Percentiles rank a stretch among this genome's conserved stretches.
Evolutionary conservation across 2,888 invertebrate genomes (phyloP).

Genomic region (Mythimna ferrago): DNA sequence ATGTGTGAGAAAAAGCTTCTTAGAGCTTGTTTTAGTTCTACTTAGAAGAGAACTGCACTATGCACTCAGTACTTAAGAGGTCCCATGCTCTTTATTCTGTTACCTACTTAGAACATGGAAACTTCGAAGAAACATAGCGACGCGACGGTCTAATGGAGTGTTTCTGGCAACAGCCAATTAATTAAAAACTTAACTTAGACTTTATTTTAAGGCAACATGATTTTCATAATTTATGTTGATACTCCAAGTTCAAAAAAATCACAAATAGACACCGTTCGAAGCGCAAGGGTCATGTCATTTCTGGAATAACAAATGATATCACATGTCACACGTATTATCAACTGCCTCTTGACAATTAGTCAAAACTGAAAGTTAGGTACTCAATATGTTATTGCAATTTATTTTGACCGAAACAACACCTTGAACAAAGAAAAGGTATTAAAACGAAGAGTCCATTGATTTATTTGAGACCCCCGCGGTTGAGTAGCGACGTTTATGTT

Average conservation of each 20-base stretch:
- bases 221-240: not conserved
- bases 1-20: constrained; percentile 7
- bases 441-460: constrained; percentile 42
- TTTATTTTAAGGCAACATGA: too few relatives aligned
- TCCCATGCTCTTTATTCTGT: constrained; percentile 4
- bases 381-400: not conserved
- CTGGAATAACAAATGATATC: not conserved
- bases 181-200: not conserved
- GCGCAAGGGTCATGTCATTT: not conserved
- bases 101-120: not conserved
- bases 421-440: constrained; percentile 24
- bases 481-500: constrained; percentile 61
- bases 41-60: constrained; percentile 1
- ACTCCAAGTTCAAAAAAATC: too few relatives aligned
- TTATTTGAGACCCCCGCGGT: constrained; percentile 46
- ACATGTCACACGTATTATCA: too few relatives aligned
- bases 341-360: too few relatives aligned
- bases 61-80: not conserved
- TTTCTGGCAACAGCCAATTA: not conserved
- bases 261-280: too few relatives aligned
- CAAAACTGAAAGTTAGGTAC: too few relatives aligned
- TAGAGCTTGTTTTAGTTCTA: constrained; percentile 5
- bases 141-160: not conserved
- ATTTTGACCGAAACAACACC: constrained; percentile 5
- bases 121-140: constrained; percentile 7